Evolutionary conservation across 2,888 invertebrate genomes (phyloP), one percentile per base, ranked within the genome.

Genomic region (Tinea trinotella): DNA sequence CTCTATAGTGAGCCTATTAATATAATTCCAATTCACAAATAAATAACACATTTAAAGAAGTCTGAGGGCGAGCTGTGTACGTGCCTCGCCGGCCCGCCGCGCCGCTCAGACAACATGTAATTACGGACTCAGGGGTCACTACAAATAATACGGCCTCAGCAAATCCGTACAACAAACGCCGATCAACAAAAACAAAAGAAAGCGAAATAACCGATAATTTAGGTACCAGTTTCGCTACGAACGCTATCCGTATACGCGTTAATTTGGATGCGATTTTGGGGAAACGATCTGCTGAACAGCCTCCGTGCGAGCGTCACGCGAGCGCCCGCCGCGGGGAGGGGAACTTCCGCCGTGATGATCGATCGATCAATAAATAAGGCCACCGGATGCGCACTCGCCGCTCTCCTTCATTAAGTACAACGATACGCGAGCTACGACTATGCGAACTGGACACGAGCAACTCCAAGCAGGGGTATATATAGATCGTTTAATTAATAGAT

Each of bases 111-210:
- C 67, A 79, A 71, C 79, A 60, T 77, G 68, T 80, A 76, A 85
- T 85, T 82, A 84, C 70, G 75, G 66, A 65, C 68, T 65, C 73
- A 82, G 84, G 80, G 85, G 84, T 85, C 85, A 84, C 71, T 74
- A 75, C 78, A 76, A 80, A 81, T 75, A 80, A 80, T 79, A 68
- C 64, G 46, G 52, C 49, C 64, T 72, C 71, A 73, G 70, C 66
- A 67, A 68, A 74, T 69, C 64, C 66, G 46, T 19, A 50, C 24
- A 59, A 65, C 70, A 65, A 69, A 68, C 65, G 66, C 61, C 73
- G 71, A 75, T 76, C 74, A 71, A 74, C 64, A 72, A 71, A 74
- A 82, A 77, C 74, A 80, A 79, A 81, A 78, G 77, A 79, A 77
- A 80, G 76, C 74, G 68, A 80, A 82, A 80, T 69, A 79, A 80